A percentile compares a stretch with the other conserved stretches of the same genome.
phyloP scores from a whole-genome alignment of 2,797 vertebrate species.

The Ptychadena robeensis region DNA sequence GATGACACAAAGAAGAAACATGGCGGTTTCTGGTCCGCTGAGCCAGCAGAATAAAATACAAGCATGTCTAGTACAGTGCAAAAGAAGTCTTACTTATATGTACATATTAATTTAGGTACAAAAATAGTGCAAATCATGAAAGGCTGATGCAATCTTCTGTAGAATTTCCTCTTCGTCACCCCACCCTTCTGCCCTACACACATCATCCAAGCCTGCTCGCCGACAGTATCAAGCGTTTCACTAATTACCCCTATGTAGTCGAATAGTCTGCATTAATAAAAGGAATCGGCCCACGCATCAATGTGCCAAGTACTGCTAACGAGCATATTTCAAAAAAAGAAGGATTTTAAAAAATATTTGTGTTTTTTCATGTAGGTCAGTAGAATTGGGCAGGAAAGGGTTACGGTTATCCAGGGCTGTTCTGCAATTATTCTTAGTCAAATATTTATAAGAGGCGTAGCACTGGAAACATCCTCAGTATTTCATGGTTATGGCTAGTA shows the following conservation, averaged over 20 bases:
- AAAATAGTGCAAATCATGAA: conserved; percentile 75
- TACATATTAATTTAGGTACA: conserved; percentile 65
- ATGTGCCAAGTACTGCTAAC: neutral
- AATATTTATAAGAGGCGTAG: neutral
- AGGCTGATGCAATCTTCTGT: conserved; percentile 71
- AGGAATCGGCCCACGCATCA: conserved; percentile 1
- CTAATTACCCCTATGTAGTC: conserved; percentile 6
- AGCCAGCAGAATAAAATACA: conserved; percentile 68
- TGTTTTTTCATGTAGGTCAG: neutral
- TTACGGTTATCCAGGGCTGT: conserved; percentile 41
- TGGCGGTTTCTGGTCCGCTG: conserved; percentile 70
- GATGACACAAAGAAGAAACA: conserved; percentile 51
- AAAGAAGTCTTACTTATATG: conserved; percentile 64
- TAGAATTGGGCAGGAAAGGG: neutral
- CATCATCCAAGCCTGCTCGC: conserved; percentile 12
- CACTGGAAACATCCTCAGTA: conserved; percentile 21
- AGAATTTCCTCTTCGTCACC: conserved; percentile 54
- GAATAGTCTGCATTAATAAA: neutral
- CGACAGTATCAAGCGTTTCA: neutral
- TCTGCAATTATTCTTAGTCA: conserved; percentile 1
- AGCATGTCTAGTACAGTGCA: conserved; percentile 66
- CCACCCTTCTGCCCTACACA: conserved; percentile 48
- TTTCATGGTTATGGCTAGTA: neutral
- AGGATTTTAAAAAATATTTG: neutral
- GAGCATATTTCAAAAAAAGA: neutral